These are phyloP conservation scores for Tragelaphus imberbis DNA, from an alignment of 2,113 vertebrate species.

Conservation along the genomic window DNA sequence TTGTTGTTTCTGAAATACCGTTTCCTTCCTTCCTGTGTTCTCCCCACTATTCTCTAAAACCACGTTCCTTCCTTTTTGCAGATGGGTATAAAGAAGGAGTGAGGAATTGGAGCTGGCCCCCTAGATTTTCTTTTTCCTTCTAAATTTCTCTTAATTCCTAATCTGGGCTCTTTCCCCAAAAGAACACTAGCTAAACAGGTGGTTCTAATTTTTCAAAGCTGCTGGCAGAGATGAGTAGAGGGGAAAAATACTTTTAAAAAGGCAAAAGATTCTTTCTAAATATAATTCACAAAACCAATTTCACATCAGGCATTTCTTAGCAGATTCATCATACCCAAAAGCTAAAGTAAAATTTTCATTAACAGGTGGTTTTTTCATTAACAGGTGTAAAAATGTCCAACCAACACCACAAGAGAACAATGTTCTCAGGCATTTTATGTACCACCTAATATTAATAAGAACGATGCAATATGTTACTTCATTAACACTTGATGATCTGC, in stretches of 20 bases:
- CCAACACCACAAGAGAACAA: neutral
- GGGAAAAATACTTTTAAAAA: neutral
- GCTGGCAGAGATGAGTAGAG: neutral
- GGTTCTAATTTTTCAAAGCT: neutral
- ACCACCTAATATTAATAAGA: neutral
- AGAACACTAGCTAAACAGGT: neutral
- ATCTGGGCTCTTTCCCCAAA: neutral
- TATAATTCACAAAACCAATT: slow-evolving; percentile 17
- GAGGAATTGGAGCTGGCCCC: neutral
- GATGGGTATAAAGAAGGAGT: neutral
- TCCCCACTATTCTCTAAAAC: neutral
- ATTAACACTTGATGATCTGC: slow-evolving; percentile 3
- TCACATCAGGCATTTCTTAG: slow-evolving; percentile 24
- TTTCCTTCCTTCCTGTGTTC: neutral
- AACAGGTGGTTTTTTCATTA: neutral
- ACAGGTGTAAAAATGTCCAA: neutral
- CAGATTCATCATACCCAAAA: neutral
- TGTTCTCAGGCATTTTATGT: neutral
- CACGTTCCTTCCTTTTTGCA: slow-evolving; percentile 8
- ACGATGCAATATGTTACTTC: neutral
- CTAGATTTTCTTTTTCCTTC: neutral
- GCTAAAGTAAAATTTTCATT: neutral
- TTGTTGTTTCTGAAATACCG: neutral
- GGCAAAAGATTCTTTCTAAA: neutral
- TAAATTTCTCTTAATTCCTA: neutral